Base-by-base conservation (phyloP, 2,797 vertebrate species). In the Brotula barbata region DNA sequence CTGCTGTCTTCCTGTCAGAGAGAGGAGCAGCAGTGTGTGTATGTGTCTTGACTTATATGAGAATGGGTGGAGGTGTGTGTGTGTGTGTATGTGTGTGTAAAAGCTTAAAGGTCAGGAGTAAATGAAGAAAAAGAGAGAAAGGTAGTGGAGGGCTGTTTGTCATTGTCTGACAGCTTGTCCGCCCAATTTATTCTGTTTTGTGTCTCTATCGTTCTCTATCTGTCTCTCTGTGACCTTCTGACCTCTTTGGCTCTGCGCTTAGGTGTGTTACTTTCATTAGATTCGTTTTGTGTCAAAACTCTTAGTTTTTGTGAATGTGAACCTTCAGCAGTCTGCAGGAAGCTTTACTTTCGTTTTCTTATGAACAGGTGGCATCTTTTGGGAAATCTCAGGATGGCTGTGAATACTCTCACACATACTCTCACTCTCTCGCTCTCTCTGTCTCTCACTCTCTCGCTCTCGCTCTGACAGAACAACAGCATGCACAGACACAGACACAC, bases 301-400 rank as follows among this genome's bases (percentile, higher is more conserved):
- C 10, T 42, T 42, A 55, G n/a, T 56, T 45, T 46, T 37, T 46
- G 40, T 46, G 41, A 5, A 7, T 44, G 9, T 39, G 13, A 15
- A 60, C 23, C 20, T 23, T 58, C 28, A 19, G 49, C 31, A 58
- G 44, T 63, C 44, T 67, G 28, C 21, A 51, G 68, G 77, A 82
- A 86, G 82, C 72, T 78, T 71, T 68, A 43, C 71, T 75, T 75
- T 61, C 39, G n/a, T 49, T 15, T 61, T 78, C 60, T 25, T 5
- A n/a, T 64, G 63, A 84, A 81, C 68, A 85, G 81, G 79, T 85
- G 71, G 59, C 79, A 73, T 74, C 64, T 86, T 80, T 68, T 59
- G 57, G 39, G 70, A 80, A 81, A 84, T 79, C 71, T 78, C 43
- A 28, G 55, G 55, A 64, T 73, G 48, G 43, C 59, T 75, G 53